Percentiles rank a stretch among this genome's conserved stretches.
Conservation (phyloP, 1,140 invertebrate species). For the Triops cancriformis region DNA sequence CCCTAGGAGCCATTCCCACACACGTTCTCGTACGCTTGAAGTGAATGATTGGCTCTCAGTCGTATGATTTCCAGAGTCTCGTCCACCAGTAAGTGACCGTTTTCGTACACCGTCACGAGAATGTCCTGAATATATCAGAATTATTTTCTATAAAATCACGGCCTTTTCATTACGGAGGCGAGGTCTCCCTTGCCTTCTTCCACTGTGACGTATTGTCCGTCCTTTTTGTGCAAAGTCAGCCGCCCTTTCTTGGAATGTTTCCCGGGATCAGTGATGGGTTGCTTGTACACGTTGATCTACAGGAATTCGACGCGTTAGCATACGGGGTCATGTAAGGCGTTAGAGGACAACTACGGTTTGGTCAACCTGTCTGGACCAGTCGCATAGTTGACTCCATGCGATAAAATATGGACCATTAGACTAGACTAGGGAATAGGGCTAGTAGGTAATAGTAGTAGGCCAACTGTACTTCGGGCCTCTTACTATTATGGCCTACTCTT, state of each 20-base stretch:
- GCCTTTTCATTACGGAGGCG: not conserved
- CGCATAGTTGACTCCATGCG: not conserved
- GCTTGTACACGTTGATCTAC: constrained; percentile 1
- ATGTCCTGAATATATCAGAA: not conserved
- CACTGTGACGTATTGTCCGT: not conserved
- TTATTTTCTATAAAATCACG: not conserved
- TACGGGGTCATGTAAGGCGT: too few relatives aligned
- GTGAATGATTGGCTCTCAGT: not conserved
- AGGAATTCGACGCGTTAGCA: too few relatives aligned
- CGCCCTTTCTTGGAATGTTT: constrained; percentile 13
- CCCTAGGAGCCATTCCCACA: not conserved
- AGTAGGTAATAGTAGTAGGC: too few relatives aligned
- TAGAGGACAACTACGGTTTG: too few relatives aligned
- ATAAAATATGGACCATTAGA: too few relatives aligned
- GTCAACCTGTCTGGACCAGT: not conserved
- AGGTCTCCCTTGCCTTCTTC: not conserved
- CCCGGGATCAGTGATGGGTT: not conserved
- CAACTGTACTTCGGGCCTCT: too few relatives aligned
- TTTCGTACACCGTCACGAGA: not conserved
- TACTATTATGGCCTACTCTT: too few relatives aligned
- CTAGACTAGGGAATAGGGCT: too few relatives aligned
- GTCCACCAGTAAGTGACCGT: not conserved
- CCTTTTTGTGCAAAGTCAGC: not conserved
- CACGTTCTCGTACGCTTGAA: not conserved
- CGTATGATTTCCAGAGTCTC: not conserved